Percentiles rank a stretch among this genome's conserved stretches.
These are phyloP conservation scores for Syncerus caffer DNA, from an alignment of 2,797 vertebrate species.

Conservation along the genomic window DNA sequence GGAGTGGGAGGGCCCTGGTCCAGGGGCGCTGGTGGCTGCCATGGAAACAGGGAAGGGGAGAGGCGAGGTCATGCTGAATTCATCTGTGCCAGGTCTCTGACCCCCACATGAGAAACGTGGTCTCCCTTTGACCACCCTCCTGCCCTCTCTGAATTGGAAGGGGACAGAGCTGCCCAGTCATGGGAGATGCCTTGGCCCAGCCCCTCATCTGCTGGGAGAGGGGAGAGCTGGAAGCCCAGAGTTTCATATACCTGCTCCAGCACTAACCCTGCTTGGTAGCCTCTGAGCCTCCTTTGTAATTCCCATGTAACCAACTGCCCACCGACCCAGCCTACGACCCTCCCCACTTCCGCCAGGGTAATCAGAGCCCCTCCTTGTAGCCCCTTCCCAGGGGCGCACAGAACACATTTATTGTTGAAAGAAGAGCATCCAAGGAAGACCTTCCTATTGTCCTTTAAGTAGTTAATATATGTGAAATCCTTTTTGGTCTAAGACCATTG, in stretches of 20 bases:
- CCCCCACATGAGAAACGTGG: fast-evolving
- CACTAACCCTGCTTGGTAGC: neutral
- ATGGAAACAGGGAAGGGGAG: neutral
- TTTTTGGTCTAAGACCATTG: neutral
- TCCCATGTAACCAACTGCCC: neutral
- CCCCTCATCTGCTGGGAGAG: neutral
- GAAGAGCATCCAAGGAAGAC: neutral
- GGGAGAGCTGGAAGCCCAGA: neutral
- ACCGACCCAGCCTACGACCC: neutral
- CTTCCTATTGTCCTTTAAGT: neutral
- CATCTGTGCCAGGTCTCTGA: neutral
- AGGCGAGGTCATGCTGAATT: neutral
- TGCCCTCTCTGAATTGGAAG: neutral
- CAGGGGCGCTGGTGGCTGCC: neutral
- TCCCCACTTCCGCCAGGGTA: fast-evolving
- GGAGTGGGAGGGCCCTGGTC: neutral
- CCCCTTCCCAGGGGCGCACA: neutral
- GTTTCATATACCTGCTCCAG: neutral
- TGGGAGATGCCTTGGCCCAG: neutral
- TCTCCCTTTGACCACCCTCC: neutral
- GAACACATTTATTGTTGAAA: neutral
- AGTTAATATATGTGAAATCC: neutral
- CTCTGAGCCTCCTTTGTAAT: neutral
- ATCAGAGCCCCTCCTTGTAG: neutral
- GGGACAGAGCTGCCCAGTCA: neutral